These are phyloP conservation scores for Augochlorella aurata DNA, from an alignment of 2,888 invertebrate species.

Conservation along the genomic window DNA sequence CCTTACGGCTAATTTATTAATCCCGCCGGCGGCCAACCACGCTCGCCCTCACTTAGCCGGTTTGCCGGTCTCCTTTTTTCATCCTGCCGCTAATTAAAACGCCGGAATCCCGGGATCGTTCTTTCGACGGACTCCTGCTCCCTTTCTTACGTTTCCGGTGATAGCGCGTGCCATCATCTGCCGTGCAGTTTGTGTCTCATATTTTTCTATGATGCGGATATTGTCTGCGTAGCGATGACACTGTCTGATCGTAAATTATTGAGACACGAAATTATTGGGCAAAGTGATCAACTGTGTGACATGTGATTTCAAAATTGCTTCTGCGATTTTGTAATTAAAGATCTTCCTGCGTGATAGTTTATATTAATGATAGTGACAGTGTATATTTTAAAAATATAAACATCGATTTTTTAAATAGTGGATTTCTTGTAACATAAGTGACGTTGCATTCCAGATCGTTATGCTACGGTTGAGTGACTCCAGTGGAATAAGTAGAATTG, in stretches of 20 bases:
- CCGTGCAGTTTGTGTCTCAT: not conserved
- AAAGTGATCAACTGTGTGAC: too few species aligned
- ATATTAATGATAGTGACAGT: too few species aligned
- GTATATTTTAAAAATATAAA: too few species aligned
- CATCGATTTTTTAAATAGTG: not conserved
- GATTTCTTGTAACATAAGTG: not conserved
- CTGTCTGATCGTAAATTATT: not conserved
- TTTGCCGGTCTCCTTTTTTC: slow-evolving; percentile 47
- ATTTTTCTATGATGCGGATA: not conserved
- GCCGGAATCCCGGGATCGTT: slow-evolving; percentile 30
- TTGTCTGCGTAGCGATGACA: not conserved
- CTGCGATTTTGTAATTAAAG: too few species aligned
- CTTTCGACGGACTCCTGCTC: not conserved
- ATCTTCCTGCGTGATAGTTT: too few species aligned
- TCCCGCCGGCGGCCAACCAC: slow-evolving; percentile 63
- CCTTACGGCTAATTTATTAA: slow-evolving; percentile 78
- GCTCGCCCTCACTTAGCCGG: slow-evolving; percentile 60
- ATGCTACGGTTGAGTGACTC: not conserved
- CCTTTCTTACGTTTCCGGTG: slow-evolving; percentile 18
- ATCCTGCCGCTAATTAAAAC: slow-evolving; percentile 64
- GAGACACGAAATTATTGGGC: not conserved
- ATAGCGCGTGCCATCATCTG: not conserved
- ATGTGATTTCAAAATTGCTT: too few species aligned
- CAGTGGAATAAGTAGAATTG: not conserved
- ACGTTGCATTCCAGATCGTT: not conserved